These are phyloP conservation scores for Apamea crenata DNA, from an alignment of 2,888 invertebrate genomes.

Conservation along the genomic window DNA sequence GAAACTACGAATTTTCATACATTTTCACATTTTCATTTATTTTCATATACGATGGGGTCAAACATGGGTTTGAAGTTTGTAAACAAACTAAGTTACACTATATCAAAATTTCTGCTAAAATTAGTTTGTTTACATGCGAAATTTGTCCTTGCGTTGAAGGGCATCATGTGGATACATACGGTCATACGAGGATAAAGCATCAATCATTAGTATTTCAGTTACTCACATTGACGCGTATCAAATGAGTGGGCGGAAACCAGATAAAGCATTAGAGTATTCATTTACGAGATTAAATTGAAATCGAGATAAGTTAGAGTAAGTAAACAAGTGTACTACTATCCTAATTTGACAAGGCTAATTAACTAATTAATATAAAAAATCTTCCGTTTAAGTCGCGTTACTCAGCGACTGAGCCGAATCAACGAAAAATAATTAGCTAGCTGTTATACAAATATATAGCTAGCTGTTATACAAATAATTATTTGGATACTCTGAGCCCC, in stretches of 20 bases:
- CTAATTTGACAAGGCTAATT: slow-evolving; percentile 12
- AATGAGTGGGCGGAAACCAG: slow-evolving; percentile 65
- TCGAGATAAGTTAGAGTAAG: neutral
- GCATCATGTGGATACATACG: neutral
- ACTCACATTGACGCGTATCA: slow-evolving; percentile 34
- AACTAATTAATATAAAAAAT: slow-evolving; percentile 1
- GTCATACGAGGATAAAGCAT: slow-evolving; percentile 8
- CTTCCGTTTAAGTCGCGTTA: neutral
- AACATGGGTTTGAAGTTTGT: too few species aligned
- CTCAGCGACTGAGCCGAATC: slow-evolving; percentile 5
- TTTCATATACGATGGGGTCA: too few species aligned
- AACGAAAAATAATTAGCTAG: neutral
- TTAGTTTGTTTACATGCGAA: neutral
- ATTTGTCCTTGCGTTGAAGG: neutral
- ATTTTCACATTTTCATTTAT: too few species aligned
- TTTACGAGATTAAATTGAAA: slow-evolving; percentile 15
- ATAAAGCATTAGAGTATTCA: slow-evolving; percentile 6
- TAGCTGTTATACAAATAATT: neutral
- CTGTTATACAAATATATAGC: neutral
- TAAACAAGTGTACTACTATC: neutral
- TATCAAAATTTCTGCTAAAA: neutral
- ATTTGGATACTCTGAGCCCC: neutral
- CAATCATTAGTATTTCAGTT: slow-evolving; percentile 6
- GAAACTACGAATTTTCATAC: too few species aligned
- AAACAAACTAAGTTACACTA: neutral